Conservation (phyloP, 2,113 vertebrate genomes). For the Indri indri region DNA sequence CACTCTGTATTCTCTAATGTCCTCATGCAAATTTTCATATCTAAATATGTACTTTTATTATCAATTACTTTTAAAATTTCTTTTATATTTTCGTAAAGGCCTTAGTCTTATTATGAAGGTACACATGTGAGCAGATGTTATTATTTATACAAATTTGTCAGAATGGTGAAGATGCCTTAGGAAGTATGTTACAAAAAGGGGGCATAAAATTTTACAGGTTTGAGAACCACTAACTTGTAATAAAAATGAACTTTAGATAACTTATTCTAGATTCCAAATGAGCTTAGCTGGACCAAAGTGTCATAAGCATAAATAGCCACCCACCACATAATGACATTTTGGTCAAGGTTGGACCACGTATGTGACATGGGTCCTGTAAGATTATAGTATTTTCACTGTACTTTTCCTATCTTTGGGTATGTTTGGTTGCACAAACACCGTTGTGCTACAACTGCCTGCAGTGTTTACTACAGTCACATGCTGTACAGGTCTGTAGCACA, state of each 20-base stretch:
- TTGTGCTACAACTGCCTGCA: background rate
- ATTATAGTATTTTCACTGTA: background rate
- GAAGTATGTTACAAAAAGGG: background rate
- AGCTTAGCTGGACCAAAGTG: background rate
- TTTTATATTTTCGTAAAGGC: background rate
- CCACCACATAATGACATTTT: background rate
- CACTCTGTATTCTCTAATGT: background rate
- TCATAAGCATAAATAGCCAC: background rate
- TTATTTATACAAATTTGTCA: background rate
- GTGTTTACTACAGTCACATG: background rate
- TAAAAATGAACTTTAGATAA: background rate
- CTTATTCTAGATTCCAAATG: background rate
- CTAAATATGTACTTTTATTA: background rate
- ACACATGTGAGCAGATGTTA: background rate
- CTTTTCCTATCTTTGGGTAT: background rate
- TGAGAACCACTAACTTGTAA: background rate
- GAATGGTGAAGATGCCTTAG: background rate
- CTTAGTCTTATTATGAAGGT: constrained; percentile 1
- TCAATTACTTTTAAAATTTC: background rate
- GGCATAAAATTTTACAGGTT: background rate
- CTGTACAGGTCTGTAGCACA: background rate
- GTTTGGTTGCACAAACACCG: background rate
- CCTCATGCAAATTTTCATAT: background rate
- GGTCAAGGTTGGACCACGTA: background rate
- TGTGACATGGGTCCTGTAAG: background rate